Conservation (phyloP, 2,888 invertebrate species). For the Sialis lutaria region DNA sequence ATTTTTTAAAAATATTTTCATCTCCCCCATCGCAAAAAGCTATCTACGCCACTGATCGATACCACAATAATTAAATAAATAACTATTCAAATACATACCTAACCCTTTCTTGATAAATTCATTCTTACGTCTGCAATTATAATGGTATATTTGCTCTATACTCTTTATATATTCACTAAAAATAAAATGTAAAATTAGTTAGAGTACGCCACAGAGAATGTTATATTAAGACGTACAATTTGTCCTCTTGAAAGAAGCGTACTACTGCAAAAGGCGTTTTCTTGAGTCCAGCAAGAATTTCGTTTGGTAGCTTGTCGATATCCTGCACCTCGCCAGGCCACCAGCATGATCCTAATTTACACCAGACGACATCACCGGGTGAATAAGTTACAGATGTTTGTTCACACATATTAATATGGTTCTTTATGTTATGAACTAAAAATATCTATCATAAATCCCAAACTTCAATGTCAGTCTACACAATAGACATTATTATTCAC, state of each 20-base stretch:
- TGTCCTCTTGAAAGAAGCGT: constrained; percentile 70
- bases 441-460: not conserved
- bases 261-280: constrained; percentile 66
- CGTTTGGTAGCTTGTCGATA: constrained; percentile 43
- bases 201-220: not conserved
- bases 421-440: not conserved
- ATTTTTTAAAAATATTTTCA: too few species aligned
- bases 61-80: constrained; percentile 1
- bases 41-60: constrained; percentile 1
- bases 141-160: constrained; percentile 51
- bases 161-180: constrained; percentile 67
- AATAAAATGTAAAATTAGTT: constrained; percentile 18
- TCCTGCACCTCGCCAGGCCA: constrained; percentile 70
- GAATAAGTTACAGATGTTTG: constrained; percentile 46
- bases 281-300: constrained; percentile 42
- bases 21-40: too few species aligned
- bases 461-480: not conserved
- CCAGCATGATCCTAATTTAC: constrained; percentile 64
- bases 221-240: constrained; percentile 44
- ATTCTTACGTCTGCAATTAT: constrained; percentile 58
- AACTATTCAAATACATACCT: constrained; percentile 35
- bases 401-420: constrained; percentile 41
- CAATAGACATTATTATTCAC: too few species aligned
- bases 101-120: constrained; percentile 71
- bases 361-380: constrained; percentile 72